These are phyloP conservation scores for Chiroxiphia lanceolata DNA, from an alignment of 2,797 vertebrate genomes.

Conservation along the genomic window DNA sequence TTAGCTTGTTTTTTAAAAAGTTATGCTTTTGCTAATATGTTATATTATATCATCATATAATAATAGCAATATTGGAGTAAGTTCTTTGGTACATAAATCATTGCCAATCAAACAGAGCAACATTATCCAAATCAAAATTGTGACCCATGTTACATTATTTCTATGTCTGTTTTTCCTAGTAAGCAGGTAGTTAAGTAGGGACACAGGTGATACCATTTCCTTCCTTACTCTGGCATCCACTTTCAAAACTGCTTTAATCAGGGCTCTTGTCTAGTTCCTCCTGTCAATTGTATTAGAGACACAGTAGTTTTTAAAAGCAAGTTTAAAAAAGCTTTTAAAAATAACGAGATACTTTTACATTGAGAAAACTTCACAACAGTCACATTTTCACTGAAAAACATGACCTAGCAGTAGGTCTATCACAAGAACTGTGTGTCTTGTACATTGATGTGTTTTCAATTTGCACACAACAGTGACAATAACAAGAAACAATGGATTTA, in stretches of 20 bases:
- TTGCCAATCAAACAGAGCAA: neutral
- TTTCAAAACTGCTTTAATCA: neutral
- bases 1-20: neutral
- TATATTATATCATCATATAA: neutral
- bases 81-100: neutral
- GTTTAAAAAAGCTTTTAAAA: neutral
- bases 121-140: neutral
- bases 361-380: neutral
- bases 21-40: neutral
- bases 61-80: neutral
- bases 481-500: neutral
- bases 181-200: neutral
- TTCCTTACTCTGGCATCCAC: neutral
- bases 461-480: neutral
- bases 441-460: neutral
- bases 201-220: neutral
- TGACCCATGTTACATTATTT: neutral
- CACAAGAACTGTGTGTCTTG: neutral
- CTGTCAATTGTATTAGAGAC: neutral
- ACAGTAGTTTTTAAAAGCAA: neutral
- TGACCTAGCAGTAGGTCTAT: neutral
- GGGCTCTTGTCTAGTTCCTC: neutral
- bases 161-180: neutral
- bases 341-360: neutral
- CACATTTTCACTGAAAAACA: neutral